Evolutionary conservation across 2,888 invertebrate species (phyloP).

Genomic region (Oligia strigilis): DNA sequence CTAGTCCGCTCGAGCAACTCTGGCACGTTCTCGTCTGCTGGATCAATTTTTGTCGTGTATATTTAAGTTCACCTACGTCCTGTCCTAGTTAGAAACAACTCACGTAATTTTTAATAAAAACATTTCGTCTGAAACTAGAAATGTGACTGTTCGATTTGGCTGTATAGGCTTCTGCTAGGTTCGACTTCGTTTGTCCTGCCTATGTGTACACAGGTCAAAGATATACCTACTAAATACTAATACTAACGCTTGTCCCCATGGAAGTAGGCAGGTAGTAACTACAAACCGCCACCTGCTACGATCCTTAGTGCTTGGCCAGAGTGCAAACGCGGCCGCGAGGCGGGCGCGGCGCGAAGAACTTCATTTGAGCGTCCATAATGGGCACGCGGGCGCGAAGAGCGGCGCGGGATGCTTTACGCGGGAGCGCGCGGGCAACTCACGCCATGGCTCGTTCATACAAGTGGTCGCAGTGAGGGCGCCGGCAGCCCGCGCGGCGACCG

Average conservation of each 20-base stretch:
- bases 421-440: no score
- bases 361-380: no score
- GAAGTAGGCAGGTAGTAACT: neutral
- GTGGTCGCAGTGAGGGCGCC: no score
- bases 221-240: neutral
- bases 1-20: conserved; percentile 18
- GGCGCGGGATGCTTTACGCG: no score
- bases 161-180: neutral
- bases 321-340: no score
- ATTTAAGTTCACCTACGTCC: conserved; percentile 51
- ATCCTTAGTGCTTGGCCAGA: no score
- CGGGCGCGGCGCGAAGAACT: no score
- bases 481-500: no score
- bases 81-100: conserved; percentile 38
- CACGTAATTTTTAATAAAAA: conserved; percentile 37
- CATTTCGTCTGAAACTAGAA: conserved; percentile 23
- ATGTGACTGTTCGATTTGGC: conserved; percentile 1
- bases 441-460: no score
- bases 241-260: neutral
- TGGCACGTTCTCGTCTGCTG: conserved; percentile 28
- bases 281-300: neutral
- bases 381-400: no score
- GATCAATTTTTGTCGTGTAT: conserved; percentile 52
- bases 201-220: neutral
- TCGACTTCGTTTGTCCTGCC: neutral